Evolutionary conservation across 2,888 invertebrate genomes (phyloP).

Genomic region (Autographa gamma): DNA sequence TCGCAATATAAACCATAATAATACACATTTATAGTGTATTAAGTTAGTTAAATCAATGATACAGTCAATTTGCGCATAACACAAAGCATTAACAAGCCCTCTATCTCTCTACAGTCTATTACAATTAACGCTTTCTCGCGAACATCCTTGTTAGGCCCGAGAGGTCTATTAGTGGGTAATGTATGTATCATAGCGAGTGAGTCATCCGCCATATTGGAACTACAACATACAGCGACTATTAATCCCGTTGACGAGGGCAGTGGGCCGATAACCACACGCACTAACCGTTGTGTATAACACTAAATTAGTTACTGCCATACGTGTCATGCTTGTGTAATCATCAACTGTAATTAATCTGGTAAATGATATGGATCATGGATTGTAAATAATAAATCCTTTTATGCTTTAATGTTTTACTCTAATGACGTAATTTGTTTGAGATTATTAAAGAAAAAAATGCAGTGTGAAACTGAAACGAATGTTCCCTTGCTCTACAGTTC

Average conservation of each 20-base stretch:
- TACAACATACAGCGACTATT: conserved; percentile 37
- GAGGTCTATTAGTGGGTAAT: conserved; percentile 35
- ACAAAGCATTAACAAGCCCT: not conserved
- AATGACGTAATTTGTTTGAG: no score
- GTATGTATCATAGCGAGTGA: conserved; percentile 51
- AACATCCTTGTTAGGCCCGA: conserved; percentile 10
- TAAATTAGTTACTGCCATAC: conserved; percentile 20
- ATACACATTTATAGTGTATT: not conserved
- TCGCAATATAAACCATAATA: no score
- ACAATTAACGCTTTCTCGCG: not conserved
- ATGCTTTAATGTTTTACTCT: no score
- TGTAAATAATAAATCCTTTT: no score
- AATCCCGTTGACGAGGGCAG: conserved; percentile 51
- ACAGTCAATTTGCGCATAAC: not conserved
- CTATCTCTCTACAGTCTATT: not conserved
- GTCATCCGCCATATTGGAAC: conserved; percentile 40
- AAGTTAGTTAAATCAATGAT: not conserved
- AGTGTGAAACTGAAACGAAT: no score
- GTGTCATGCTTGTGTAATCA: conserved; percentile 24
- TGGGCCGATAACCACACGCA: conserved; percentile 44
- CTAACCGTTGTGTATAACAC: conserved; percentile 26
- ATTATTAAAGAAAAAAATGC: no score
- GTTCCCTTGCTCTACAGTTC: no score
- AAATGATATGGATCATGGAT: no score
- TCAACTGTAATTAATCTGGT: not conserved